Evolutionary conservation across 1,140 invertebrate species (phyloP), one percentile per base, ranked within the genome.

Genomic region (Euwallacea fornicatus): DNA sequence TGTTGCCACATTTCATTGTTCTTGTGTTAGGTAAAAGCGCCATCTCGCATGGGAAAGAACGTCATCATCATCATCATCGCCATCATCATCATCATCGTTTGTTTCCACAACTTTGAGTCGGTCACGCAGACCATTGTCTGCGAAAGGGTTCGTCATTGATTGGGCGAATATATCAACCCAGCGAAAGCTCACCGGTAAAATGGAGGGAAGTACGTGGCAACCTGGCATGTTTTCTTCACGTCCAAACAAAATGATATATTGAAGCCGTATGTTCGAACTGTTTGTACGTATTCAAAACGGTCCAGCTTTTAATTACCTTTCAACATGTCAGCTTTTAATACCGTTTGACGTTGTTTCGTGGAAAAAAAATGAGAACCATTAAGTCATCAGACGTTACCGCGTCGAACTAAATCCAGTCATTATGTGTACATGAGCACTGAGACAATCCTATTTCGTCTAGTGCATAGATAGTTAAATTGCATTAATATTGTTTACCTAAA

Each of bases 191-290:
- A 6, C 9, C 9, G 8, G 54, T 56, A 9, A 56, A 2, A 56
- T 2, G 10, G 54, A 15, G 9, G 54, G 54, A 56, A 9, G 10
- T 15, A 56, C 9, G 46, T 16, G 47, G 47, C 62, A 65, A 65
- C 62, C 3, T 33, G 7, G 44, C 47, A 7, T 53, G 15, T 65
- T 65, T 54, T 50, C 62, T 65, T 65, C 62, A 65, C 46, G 62
- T 65, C 62, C 21, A 54, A 65, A 65, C 62, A 65, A 54, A 54
- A 65, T 65, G 62, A 65, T 65, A 65, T 65, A 65, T 65, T 65
- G 62, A 65, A 65, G 62, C 62, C 44, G 62, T 65, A 65, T 65
- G 62, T 46, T 65, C 33, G 61, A 65, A 65, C 62, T 65, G 62
- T 65, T 65, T 65, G 62, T 65, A 65, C 53, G 16, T 65, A 65